Evolutionary conservation across 2,797 vertebrate species (phyloP).

Genomic region (Mycteria americana): DNA sequence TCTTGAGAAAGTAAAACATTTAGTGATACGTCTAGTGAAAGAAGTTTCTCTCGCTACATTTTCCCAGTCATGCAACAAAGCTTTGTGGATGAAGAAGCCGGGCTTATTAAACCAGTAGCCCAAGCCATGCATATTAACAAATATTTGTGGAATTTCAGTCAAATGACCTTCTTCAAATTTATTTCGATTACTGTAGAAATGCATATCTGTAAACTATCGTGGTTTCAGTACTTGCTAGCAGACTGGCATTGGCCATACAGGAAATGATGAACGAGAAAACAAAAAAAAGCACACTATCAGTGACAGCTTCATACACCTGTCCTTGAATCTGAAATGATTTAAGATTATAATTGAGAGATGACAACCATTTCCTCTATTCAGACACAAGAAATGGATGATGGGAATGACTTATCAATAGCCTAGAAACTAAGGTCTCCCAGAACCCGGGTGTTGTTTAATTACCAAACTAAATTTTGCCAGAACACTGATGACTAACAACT

Average conservation of each 20-base stretch:
- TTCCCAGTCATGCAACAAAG: neutral
- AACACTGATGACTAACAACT: neutral
- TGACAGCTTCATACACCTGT: neutral
- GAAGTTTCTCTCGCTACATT: neutral
- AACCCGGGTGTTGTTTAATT: neutral
- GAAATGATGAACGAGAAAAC: neutral
- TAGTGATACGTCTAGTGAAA: neutral
- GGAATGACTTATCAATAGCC: neutral
- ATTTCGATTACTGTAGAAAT: neutral
- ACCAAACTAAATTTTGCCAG: neutral
- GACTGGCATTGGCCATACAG: neutral
- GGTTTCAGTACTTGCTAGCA: neutral
- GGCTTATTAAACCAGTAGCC: neutral
- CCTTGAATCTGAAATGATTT: neutral
- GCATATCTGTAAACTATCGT: neutral
- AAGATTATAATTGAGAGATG: neutral
- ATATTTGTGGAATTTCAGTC: neutral
- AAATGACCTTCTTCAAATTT: neutral
- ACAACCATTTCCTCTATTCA: neutral
- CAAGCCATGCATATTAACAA: neutral
- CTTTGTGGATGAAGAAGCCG: neutral
- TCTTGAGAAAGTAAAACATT: neutral
- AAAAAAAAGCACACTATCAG: neutral
- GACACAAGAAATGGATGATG: neutral
- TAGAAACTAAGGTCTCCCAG: neutral